Evolutionary conservation across 2,113 vertebrate species (phyloP), one percentile per base, ranked within the genome.

Genomic region (Coturnix japonica): DNA sequence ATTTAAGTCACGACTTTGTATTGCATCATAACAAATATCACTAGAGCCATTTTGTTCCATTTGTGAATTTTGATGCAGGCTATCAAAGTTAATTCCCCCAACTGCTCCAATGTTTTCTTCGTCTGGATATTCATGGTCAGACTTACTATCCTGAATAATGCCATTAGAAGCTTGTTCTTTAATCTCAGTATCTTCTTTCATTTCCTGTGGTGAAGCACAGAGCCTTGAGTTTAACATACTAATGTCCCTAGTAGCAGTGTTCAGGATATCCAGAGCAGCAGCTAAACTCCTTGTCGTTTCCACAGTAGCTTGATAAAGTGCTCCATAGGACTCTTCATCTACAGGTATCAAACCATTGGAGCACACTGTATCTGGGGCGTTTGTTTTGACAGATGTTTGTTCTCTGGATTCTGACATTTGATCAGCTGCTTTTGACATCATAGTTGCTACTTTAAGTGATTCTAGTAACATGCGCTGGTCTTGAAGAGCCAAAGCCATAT

Each of bases 401-500:
- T 98, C 98, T 92, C 96, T 96, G 51, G 96, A 75, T 83, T 96
- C 95, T 46, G 95, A 74, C 39, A 96, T 87, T 89, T 97, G 97
- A 91, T 97, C 97, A 86, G 97, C 97, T 33, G 93, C 88, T 82
- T 98, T 98, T 60, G 99, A 99, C 93, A 98, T 98, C 97, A 99
- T 98, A 49, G 99, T 98, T 67, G 98, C 98, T 83, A 99, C 98
- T 97, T 99, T 99, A 70, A 99, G 98, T 47, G 99, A 99, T 81
- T 99, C 98, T 44, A 99, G 93, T 69, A 99, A 97, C 94, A 99
- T 99, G 60, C 98, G 97, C 92, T 99, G 99, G 96, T 99, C 99
- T 97, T 99, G 99, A 94, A 99, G 98, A 33, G 99, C 99, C 80
- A 99, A 98, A 13, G 98, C 99, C 99, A 99, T 99, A 95, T 99